phyloP scores from a whole-genome alignment of 2,888 invertebrate species.

The Mallateleia sp. region DNA sequence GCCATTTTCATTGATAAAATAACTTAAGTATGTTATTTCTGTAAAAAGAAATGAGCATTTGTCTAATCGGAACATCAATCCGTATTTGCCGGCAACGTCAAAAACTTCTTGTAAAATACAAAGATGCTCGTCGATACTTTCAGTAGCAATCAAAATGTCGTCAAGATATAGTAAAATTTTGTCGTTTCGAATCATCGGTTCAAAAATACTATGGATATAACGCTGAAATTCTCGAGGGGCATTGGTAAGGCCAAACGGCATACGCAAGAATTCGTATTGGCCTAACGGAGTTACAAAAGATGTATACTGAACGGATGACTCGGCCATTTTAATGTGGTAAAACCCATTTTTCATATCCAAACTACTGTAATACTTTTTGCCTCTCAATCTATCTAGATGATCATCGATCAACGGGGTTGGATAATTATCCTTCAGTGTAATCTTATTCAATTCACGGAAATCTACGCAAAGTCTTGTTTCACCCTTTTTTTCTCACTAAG shows the following conservation, averaged over 20 bases:
- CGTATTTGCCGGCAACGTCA: not conserved
- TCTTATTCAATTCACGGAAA: not conserved
- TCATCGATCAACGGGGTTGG: not conserved
- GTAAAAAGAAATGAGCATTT: not conserved
- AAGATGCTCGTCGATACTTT: not conserved
- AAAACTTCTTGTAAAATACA: not conserved
- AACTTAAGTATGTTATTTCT: too few species aligned
- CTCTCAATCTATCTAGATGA: not conserved
- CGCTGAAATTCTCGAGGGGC: not conserved
- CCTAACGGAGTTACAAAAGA: not conserved
- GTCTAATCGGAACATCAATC: not conserved
- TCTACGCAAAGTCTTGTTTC: not conserved
- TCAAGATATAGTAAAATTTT: not conserved
- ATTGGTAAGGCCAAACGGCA: not conserved
- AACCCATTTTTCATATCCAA: not conserved
- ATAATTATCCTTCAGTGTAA: not conserved
- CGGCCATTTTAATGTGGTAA: not conserved
- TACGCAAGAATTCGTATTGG: not conserved
- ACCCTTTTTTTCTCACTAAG: not conserved
- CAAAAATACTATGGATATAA: not conserved
- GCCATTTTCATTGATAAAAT: conserved; percentile 42
- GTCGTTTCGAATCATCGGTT: not conserved
- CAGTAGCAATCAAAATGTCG: not conserved
- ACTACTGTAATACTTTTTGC: not conserved
- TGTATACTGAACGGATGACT: not conserved